A percentile compares a stretch with the other conserved stretches of the same genome.
Evolutionary conservation across 2,797 vertebrate genomes (phyloP).

Genomic region (Mionectes olivaceus): DNA sequence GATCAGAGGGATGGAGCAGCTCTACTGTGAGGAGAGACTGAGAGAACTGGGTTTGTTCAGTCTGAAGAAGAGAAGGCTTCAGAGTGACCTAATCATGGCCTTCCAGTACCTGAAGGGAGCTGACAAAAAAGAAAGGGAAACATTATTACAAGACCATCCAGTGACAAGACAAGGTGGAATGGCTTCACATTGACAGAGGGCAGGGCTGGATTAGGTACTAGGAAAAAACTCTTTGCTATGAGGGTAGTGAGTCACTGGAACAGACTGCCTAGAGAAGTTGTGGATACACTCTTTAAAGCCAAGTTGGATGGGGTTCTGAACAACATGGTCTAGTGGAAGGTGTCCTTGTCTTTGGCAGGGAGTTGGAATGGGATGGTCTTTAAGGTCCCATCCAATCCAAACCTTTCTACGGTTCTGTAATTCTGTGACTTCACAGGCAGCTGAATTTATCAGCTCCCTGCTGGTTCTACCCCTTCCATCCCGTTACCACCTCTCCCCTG

Average conservation of each 20-base stretch:
- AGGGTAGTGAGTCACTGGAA: background rate
- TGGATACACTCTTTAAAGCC: background rate
- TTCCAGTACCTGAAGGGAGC: rapidly evolving
- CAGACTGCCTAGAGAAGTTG: rapidly evolving
- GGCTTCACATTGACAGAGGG: background rate
- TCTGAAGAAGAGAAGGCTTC: background rate
- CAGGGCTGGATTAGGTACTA: background rate
- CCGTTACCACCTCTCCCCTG: background rate
- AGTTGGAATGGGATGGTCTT: rapidly evolving
- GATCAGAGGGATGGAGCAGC: background rate
- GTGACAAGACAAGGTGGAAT: background rate
- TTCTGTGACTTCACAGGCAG: background rate
- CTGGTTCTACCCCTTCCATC: background rate
- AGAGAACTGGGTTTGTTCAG: background rate
- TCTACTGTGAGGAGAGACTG: background rate
- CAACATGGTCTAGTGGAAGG: rapidly evolving
- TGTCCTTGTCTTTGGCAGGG: background rate
- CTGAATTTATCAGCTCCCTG: background rate
- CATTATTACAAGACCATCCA: background rate
- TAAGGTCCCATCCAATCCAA: background rate
- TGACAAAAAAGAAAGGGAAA: background rate
- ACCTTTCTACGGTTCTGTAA: background rate
- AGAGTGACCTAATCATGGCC: too few species aligned
- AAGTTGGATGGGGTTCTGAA: rapidly evolving
- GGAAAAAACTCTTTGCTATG: background rate